These are phyloP conservation scores for Serranochromis macrocephalus DNA, from an alignment of 2,113 vertebrate genomes.

Conservation along the genomic window DNA sequence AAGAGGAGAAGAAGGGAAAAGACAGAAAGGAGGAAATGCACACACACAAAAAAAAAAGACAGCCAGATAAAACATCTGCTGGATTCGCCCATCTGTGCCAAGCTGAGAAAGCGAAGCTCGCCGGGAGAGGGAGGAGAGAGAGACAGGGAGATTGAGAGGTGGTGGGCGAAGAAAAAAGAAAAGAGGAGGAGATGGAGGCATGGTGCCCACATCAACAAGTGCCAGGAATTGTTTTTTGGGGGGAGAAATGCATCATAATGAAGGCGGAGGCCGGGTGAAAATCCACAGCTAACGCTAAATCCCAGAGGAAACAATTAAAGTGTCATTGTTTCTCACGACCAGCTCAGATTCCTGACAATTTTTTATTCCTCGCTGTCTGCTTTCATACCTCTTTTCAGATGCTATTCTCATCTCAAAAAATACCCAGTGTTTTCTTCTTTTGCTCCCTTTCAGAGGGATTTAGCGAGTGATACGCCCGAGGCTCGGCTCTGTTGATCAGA, in stretches of 20 bases:
- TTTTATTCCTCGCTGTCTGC: neutral
- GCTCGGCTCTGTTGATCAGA: conserved; percentile 12
- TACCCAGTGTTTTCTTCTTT: neutral
- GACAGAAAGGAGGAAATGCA: neutral
- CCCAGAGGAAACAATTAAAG: conserved; percentile 67
- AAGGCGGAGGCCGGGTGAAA: conserved; percentile 13
- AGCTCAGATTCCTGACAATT: neutral
- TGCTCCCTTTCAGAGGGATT: conserved; percentile 11
- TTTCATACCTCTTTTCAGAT: conserved; percentile 3
- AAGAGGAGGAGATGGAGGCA: conserved; percentile 37
- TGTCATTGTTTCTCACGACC: conserved; percentile 24
- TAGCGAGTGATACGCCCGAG: conserved; percentile 4
- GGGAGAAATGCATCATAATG: conserved; percentile 35
- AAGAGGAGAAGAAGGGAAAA: neutral
- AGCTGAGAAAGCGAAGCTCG: conserved; percentile 34
- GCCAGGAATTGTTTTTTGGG: conserved; percentile 26
- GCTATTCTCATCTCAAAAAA: neutral
- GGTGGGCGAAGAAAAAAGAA: conserved; percentile 20
- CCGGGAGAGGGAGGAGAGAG: conserved; percentile 5
- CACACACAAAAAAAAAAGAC: neutral
- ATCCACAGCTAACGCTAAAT: conserved; percentile 39
- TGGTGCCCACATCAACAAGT: conserved; percentile 51
- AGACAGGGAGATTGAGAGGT: conserved; percentile 18
- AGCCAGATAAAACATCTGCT: conserved; percentile 66
- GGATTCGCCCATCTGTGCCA: conserved; percentile 65